These are phyloP conservation scores for Anas acuta DNA, from an alignment of 2,797 vertebrate species.

Conservation along the genomic window DNA sequence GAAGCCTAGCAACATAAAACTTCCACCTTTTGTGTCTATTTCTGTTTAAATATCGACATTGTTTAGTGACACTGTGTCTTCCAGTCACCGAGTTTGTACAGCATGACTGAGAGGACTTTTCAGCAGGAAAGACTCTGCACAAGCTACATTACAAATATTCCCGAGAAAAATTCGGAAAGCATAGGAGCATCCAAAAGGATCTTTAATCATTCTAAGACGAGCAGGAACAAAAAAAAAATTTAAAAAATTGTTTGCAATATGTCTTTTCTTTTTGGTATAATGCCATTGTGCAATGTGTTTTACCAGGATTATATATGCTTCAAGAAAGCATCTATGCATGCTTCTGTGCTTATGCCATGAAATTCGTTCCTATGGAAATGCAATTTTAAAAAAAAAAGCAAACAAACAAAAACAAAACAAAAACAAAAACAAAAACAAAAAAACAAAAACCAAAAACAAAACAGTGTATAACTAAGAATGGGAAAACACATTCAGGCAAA, in stretches of 20 bases:
- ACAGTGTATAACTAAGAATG: background rate
- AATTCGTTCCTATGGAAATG: slow-evolving; percentile 25
- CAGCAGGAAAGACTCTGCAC: background rate
- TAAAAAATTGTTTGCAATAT: background rate
- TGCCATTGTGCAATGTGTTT: background rate
- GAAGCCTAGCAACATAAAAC: background rate
- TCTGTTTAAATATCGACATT: background rate
- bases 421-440: too few relatives aligned
- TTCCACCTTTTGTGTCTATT: background rate
- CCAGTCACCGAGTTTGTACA: background rate
- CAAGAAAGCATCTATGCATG: background rate
- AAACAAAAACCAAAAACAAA: background rate
- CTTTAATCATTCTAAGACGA: background rate
- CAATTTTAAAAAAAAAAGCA: too few relatives aligned
- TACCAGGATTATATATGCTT: background rate
- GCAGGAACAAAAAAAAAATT: background rate
- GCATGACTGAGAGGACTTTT: background rate
- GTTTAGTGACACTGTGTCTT: background rate
- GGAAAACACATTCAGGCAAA: background rate
- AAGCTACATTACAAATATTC: background rate
- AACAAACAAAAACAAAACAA: too few relatives aligned
- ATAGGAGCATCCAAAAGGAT: background rate
- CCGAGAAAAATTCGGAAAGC: background rate
- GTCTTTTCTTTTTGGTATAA: background rate
- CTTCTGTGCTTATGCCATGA: background rate